Conservation (phyloP, 2,797 vertebrate species). For the Sphaeramia orbicularis region DNA sequence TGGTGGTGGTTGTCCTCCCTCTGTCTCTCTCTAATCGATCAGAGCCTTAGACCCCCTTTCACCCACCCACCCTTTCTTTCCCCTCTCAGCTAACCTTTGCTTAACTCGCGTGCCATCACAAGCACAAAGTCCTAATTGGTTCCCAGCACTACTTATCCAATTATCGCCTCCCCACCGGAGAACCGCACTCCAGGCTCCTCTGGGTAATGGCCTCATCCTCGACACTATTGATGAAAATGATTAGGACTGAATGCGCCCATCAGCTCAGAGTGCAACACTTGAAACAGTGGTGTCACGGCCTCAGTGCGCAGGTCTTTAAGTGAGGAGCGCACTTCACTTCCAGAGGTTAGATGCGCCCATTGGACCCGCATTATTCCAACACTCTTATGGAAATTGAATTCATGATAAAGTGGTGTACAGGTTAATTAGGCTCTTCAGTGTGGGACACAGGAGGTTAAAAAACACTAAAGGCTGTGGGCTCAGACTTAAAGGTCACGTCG, state of each 20-base stretch:
- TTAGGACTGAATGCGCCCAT: slow-evolving; percentile 66
- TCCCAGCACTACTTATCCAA: slow-evolving; percentile 84
- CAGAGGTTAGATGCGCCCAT: slow-evolving; percentile 1
- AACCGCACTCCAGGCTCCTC: slow-evolving; percentile 51
- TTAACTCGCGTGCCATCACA: slow-evolving; percentile 89
- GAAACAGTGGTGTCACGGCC: slow-evolving; percentile 46
- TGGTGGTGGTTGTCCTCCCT: no score
- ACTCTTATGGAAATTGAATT: slow-evolving; percentile 40
- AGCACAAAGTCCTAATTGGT: slow-evolving; percentile 85
- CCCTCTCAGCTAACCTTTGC: slow-evolving; percentile 71
- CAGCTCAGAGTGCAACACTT: slow-evolving; percentile 59
- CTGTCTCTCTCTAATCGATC: slow-evolving; percentile 74
- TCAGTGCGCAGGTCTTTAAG: slow-evolving; percentile 6
- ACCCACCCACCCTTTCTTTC: background rate
- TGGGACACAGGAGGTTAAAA: background rate
- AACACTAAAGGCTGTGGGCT: background rate
- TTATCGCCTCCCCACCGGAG: slow-evolving; percentile 71
- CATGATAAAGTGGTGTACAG: slow-evolving; percentile 48
- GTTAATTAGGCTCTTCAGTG: slow-evolving; percentile 61
- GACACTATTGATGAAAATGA: slow-evolving; percentile 69
- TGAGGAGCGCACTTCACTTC: slow-evolving; percentile 37
- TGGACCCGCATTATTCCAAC: slow-evolving; percentile 28
- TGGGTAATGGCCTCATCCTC: slow-evolving; percentile 59
- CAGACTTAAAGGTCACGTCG: background rate
- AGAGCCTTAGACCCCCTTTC: slow-evolving; percentile 23